These are phyloP conservation scores for Hypercompe scribonia DNA, from an alignment of 2,888 invertebrate genomes.

Conservation along the genomic window DNA sequence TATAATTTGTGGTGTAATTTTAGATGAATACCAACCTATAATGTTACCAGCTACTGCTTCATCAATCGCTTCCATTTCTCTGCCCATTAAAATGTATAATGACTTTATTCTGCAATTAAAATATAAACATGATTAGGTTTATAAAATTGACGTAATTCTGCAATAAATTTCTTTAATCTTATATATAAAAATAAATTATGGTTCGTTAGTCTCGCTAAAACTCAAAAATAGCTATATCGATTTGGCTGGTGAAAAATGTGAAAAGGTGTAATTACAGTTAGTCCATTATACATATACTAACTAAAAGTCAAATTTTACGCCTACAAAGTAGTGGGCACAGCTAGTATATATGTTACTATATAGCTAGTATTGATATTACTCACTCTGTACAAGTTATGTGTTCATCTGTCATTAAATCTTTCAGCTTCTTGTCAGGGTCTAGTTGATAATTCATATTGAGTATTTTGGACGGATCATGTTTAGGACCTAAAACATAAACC, in stretches of 20 bases:
- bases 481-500: constrained; percentile 94
- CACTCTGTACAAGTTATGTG: constrained; percentile 88
- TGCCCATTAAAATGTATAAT: constrained; percentile 96
- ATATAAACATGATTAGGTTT: not conserved
- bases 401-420: constrained; percentile 87
- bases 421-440: constrained; percentile 83
- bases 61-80: constrained; percentile 93
- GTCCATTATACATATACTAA: too few relatives aligned
- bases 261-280: too few relatives aligned
- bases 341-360: too few relatives aligned
- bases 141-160: not conserved
- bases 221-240: too few relatives aligned
- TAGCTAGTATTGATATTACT: too few relatives aligned
- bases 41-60: constrained; percentile 96
- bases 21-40: constrained; percentile 85
- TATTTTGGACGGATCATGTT: constrained; percentile 92
- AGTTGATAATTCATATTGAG: constrained; percentile 75
- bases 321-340: too few relatives aligned
- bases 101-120: constrained; percentile 87
- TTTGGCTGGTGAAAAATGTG: too few relatives aligned
- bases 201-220: too few relatives aligned
- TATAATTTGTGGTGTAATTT: not conserved
- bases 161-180: not conserved
- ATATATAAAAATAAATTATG: too few relatives aligned
- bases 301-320: too few relatives aligned